Evolutionary conservation across 2,888 invertebrate genomes (phyloP).

Genomic region (Ichneumoninae sp.): DNA sequence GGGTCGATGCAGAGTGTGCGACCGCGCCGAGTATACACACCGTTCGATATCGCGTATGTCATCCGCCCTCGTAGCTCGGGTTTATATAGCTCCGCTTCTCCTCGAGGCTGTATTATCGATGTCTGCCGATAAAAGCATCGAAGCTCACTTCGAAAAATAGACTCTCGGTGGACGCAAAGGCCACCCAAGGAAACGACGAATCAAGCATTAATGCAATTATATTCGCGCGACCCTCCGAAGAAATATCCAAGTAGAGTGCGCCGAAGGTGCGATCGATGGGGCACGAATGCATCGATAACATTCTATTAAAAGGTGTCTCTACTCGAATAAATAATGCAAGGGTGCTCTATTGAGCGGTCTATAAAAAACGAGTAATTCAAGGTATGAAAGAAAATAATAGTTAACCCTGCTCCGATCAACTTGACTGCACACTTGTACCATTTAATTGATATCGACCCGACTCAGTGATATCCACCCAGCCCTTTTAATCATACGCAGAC

Average conservation of each 20-base stretch:
- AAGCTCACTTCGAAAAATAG: conserved; percentile 48
- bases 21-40: background rate
- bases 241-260: conserved; percentile 22
- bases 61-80: conserved; percentile 26
- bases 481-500: background rate
- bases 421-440: background rate
- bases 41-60: conserved; percentile 41
- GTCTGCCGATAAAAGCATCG: conserved; percentile 52
- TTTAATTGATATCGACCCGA: background rate
- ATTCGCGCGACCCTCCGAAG: conserved; percentile 18
- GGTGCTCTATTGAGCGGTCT: background rate
- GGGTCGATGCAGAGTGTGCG: conserved; percentile 53
- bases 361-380: conserved; percentile 2
- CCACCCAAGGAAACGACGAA: conserved; percentile 9
- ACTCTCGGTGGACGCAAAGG: conserved; percentile 20
- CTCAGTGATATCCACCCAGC: background rate
- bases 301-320: background rate
- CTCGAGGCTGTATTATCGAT: conserved; percentile 51
- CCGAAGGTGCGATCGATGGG: conserved; percentile 11
- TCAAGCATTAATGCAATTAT: conserved; percentile 51
- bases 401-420: background rate
- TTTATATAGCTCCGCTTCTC: conserved; percentile 47
- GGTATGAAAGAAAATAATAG: background rate
- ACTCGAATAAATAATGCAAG: conserved; percentile 1
- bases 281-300: background rate